phyloP scores from a whole-genome alignment of 2,888 invertebrate genomes.

The Drosophila gaucha region DNA sequence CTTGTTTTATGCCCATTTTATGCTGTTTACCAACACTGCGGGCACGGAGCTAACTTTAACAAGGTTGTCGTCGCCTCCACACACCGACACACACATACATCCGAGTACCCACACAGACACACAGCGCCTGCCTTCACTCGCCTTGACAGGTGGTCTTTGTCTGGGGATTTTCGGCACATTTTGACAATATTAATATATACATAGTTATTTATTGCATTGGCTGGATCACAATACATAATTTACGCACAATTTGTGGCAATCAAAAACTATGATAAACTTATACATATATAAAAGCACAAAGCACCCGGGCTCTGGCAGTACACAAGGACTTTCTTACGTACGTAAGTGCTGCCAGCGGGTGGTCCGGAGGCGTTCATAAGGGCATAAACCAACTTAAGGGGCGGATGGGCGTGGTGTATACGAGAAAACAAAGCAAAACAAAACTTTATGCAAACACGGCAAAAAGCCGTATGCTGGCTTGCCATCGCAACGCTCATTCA shows the following conservation, averaged over 20 bases:
- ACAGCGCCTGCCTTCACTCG: conserved; percentile 15
- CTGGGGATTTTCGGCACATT: conserved; percentile 21
- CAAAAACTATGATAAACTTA: conserved; percentile 66
- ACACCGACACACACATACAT: not conserved
- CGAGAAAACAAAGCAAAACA: conserved; percentile 20
- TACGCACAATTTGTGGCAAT: conserved; percentile 72
- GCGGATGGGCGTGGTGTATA: conserved; percentile 21
- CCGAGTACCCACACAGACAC: not conserved
- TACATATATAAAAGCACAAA: conserved; percentile 44
- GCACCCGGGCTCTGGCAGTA: not conserved
- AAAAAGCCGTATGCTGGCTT: conserved; percentile 44
- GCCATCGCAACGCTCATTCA: conserved; percentile 33
- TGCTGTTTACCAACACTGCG: conserved; percentile 28
- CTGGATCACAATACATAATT: conserved; percentile 58
- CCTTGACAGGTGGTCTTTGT: conserved; percentile 42
- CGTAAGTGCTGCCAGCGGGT: conserved; percentile 19
- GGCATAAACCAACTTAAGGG: conserved; percentile 39
- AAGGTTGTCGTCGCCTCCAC: conserved; percentile 6
- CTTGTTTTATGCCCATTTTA: conserved; percentile 25
- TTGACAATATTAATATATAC: conserved; percentile 26
- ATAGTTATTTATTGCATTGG: conserved; percentile 20
- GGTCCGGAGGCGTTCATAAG: conserved; percentile 34
- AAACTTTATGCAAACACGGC: conserved; percentile 70
- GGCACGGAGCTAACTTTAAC: conserved; percentile 22
- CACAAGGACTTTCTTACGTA: conserved; percentile 8